Conservation (phyloP, 2,113 vertebrate species). For the Formicarius rufipectus region DNA sequence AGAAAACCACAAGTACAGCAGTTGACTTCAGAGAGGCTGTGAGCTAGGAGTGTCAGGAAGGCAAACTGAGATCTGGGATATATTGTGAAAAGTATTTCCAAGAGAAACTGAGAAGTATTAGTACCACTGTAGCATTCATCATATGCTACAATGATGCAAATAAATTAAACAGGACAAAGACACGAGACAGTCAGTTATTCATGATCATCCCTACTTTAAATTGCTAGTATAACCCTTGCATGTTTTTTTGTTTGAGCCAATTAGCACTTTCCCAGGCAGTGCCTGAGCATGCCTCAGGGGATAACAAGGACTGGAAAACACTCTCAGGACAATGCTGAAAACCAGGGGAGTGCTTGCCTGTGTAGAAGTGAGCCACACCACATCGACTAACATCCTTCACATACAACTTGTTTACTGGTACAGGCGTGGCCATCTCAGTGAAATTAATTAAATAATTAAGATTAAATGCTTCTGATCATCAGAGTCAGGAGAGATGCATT, state of each 20-base stretch:
- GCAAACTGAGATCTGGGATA: neutral
- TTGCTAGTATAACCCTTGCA: neutral
- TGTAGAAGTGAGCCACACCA: neutral
- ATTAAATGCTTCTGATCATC: neutral
- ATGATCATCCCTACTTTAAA: neutral
- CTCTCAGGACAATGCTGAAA: neutral
- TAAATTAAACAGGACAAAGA: neutral
- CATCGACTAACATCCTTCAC: neutral
- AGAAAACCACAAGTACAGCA: neutral
- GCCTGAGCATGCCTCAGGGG: neutral
- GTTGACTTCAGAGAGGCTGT: neutral
- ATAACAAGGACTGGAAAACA: neutral
- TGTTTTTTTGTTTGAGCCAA: neutral
- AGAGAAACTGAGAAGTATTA: neutral
- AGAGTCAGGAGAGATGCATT: neutral
- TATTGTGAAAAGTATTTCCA: neutral
- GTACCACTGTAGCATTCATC: neutral
- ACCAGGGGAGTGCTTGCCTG: neutral
- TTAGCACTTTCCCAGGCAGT: neutral
- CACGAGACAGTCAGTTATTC: neutral
- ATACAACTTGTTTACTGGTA: neutral
- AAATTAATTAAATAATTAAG: neutral
- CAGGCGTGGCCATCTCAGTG: neutral
- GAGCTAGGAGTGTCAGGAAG: neutral
- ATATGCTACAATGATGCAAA: neutral